Conservation (phyloP, 2,113 vertebrate genomes). For the Pollachius pollachius region DNA sequence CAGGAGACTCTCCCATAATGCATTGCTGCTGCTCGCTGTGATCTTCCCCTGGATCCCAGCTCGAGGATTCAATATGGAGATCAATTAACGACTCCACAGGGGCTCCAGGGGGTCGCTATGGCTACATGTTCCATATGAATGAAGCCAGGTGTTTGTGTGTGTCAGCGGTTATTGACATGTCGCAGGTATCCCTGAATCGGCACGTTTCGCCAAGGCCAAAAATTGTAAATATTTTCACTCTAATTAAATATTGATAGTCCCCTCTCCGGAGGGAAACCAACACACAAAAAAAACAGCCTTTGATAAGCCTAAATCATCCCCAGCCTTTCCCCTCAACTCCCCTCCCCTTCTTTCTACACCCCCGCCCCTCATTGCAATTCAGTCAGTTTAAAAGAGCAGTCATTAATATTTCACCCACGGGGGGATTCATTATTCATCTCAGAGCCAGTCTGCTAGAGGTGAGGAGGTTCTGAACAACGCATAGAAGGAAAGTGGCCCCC, state of each 20-base stretch:
- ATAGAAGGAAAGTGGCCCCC: constrained; percentile 44
- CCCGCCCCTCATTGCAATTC: constrained; percentile 27
- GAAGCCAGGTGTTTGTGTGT: constrained; percentile 23
- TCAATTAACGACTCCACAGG: constrained; percentile 33
- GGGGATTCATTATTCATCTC: constrained; percentile 70
- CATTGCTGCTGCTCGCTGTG: constrained; percentile 32
- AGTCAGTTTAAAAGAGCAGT: constrained; percentile 43
- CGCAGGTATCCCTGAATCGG: too few species aligned
- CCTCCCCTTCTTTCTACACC: constrained; percentile 19
- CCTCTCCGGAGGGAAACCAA: too few species aligned
- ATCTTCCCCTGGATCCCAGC: constrained; percentile 7
- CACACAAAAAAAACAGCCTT: background rate
- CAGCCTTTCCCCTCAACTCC: too few species aligned
- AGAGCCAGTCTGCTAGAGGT: constrained; percentile 51
- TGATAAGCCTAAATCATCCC: background rate
- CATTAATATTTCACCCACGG: constrained; percentile 68
- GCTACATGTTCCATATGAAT: constrained; percentile 21
- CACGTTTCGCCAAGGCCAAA: too few species aligned
- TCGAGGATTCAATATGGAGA: constrained; percentile 33
- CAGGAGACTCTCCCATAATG: constrained; percentile 15
- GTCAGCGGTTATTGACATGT: too few species aligned
- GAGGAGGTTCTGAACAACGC: constrained; percentile 65
- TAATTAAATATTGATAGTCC: too few species aligned
- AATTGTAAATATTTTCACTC: too few species aligned
- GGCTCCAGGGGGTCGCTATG: background rate